Evolutionary conservation across 2,797 vertebrate genomes (phyloP), one percentile per base, ranked within the genome.

Genomic region (Enteromius mattozi): DNA sequence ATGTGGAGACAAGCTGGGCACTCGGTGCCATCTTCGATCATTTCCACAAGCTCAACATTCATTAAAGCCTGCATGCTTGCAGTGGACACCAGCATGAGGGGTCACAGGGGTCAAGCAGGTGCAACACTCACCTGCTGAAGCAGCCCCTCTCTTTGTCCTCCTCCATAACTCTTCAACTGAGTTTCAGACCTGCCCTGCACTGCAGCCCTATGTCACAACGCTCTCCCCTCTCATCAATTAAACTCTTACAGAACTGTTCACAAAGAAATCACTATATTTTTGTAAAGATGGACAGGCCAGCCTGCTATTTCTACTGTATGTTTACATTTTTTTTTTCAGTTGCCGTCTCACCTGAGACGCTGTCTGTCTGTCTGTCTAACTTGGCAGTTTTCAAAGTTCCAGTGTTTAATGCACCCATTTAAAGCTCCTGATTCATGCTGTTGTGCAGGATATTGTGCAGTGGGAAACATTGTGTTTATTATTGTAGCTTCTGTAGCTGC

Each of bases 1-100:
- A 99, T n/a, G 95, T 97, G 89, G 98, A 99, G 94, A 99, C 97
- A 1, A 98, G 98, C 92, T 99, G 98, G 98, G 97, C 98, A 83
- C 92, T 99, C 88, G 98, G 98, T 14, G 98, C 98, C 47, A 97
- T 96, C 51, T 99, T 99, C 86, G 96, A 98, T 90, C 94, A 97
- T 83, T 94, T 99, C 91, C 96, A 97, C 91, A 96, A 98, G 92
- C 92, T 99, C 91, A 96, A 96, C 85, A 94, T 98, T 90, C 95
- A 96, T 84, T 95, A 95, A 94, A 86, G 88, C 82, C 90, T 86
- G 89, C 82, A 83, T 40, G 47, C 69, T 89, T 85, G 86, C 16
- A 35, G 63, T 91, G 88, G 79, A 77, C 51, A 45, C 90, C 87
- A 83, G 91, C 91, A 93, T 92, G 91, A 93, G 91, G 91, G 90